A percentile compares a stretch with the other conserved stretches of the same genome.
Conservation (phyloP, 1,140 invertebrate species). For the Eumeta japonica region DNA sequence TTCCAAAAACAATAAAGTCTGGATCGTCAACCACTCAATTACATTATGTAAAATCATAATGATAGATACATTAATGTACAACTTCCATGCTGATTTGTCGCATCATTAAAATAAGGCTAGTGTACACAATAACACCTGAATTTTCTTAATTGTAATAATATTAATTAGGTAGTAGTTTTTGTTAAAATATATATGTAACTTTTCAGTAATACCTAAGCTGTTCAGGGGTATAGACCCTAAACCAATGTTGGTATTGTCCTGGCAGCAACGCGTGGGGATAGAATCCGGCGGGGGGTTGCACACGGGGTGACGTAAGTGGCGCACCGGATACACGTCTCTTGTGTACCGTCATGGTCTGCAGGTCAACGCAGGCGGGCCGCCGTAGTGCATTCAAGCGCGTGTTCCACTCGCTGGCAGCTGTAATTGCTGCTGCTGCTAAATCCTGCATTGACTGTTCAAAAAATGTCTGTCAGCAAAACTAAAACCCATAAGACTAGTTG, state of each 20-base stretch:
- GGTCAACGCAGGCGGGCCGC: constrained; percentile 63
- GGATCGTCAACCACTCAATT: too few species aligned
- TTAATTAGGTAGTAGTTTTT: too few species aligned
- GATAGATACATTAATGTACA: too few species aligned
- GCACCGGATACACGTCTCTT: constrained; percentile 56
- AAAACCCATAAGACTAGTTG: background rate
- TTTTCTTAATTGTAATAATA: too few species aligned
- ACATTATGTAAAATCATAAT: too few species aligned
- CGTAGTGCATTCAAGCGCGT: constrained; percentile 74
- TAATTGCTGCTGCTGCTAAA: constrained; percentile 81
- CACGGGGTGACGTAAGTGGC: constrained; percentile 25
- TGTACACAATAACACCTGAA: too few species aligned
- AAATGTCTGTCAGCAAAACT: constrained; percentile 26
- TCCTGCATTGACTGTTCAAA: constrained; percentile 51
- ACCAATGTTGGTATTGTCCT: constrained; percentile 89
- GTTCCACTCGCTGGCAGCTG: constrained; percentile 88
- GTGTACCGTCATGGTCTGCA: constrained; percentile 76
- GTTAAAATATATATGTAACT: too few species aligned
- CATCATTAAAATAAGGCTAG: too few species aligned
- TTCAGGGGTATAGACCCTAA: constrained; percentile 63
- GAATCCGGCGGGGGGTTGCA: constrained; percentile 68
- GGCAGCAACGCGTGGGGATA: constrained; percentile 91
- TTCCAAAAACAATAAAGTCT: too few species aligned
- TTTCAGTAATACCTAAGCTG: constrained; percentile 59
- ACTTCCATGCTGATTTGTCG: too few species aligned